Base-by-base conservation (phyloP, 2,797 vertebrate species). In the Carcharodon carcharias region DNA sequence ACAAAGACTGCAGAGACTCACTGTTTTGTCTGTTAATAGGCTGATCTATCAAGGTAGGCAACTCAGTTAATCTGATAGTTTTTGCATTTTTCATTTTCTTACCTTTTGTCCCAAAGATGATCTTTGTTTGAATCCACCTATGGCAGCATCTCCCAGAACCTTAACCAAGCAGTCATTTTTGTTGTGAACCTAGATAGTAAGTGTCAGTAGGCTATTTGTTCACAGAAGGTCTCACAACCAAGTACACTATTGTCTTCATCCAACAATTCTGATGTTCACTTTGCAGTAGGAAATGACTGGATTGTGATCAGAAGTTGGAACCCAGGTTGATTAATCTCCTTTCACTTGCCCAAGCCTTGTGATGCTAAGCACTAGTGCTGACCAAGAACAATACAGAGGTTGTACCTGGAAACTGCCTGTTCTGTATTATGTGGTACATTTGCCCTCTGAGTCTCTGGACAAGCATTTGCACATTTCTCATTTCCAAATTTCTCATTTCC, bases 1-100 rank as follows among this genome's bases (percentile, higher is more conserved):
- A 0, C 99, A 99, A 96, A 98, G 99, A 77, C 97, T 99, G 96
- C 99, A 99, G 98, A 98, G 98, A 96, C 98, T 99, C 7, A 98
- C 98, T 95, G 97, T 99, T 95, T 97, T 99, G 91, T 98, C 99
- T 0, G 98, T 99, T 96, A 99, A 99, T 98, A 98, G 99, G 96
- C 98, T 99, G 85, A 98, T 99, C 97, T 99, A 99, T 97, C 98
- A 98, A 96, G 99, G 99, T 99, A 97, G 96, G 82, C 91, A 7
- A 73, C 7, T 85, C 61, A n/a, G 73, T 31, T 85, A n/a, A 50
- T 6, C 80, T 50, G 45, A 26, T 85, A 0, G 7, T 45, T 85
- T 85, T 85, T 50, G 80, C 1, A 26, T 8, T 77, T 54, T 31
- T 14, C 12, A 82, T 11, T 82, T 96, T 89, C 54, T 87, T 65